Evolutionary conservation across 2,888 invertebrate species (phyloP).

Genomic region (Brenthis ino): DNA sequence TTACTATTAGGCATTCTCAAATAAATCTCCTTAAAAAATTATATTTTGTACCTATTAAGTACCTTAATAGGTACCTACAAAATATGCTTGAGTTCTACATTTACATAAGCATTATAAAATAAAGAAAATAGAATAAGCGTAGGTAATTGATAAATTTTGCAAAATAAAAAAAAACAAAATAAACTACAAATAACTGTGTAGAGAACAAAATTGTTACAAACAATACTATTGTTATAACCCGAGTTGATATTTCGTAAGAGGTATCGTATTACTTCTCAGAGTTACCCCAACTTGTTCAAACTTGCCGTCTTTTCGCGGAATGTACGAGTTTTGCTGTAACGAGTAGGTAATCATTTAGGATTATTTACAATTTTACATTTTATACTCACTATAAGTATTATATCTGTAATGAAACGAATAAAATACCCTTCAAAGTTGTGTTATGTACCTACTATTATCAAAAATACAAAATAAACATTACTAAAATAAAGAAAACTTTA

Average conservation of each 20-base stretch:
- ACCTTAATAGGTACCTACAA: too few species aligned
- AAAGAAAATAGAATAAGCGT: too few species aligned
- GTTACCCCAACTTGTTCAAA: slow-evolving; percentile 20
- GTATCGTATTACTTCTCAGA: slow-evolving; percentile 20
- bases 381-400: not conserved
- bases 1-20: too few species aligned
- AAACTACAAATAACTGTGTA: not conserved
- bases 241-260: slow-evolving; percentile 26
- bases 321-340: slow-evolving; percentile 17
- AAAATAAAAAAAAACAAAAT: not conserved
- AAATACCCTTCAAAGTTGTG: too few species aligned
- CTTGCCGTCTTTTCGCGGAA: slow-evolving; percentile 23
- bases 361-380: slow-evolving; percentile 3
- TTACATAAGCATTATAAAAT: too few species aligned
- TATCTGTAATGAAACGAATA: too few species aligned
- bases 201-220: slow-evolving; percentile 14
- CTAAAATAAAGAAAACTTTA: not conserved
- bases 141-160: not conserved
- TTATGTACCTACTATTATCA: not conserved
- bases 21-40: too few species aligned
- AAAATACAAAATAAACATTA: not conserved
- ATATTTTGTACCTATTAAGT: too few species aligned
- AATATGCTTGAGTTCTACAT: too few species aligned
- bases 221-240: slow-evolving; percentile 19
- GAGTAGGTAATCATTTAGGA: not conserved